Percentiles rank a stretch among this genome's conserved stretches.
Evolutionary conservation across 2,113 vertebrate species (phyloP).

Genomic region (Halichoeres trimaculatus): DNA sequence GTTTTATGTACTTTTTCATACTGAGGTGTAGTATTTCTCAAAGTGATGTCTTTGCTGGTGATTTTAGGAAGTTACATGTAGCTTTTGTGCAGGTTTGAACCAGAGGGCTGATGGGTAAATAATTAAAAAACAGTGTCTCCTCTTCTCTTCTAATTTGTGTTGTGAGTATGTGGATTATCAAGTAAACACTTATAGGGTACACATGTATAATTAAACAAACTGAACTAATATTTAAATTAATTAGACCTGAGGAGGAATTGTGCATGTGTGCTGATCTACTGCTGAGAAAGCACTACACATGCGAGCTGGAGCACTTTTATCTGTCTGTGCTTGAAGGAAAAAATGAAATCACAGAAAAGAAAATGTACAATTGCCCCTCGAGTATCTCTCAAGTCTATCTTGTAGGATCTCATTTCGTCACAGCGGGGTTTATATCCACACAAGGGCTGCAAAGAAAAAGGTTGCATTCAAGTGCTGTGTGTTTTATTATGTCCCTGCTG

Average conservation of each 20-base stretch:
- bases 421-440: conserved; percentile 1
- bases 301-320: background rate
- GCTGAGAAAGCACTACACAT: conserved; percentile 2
- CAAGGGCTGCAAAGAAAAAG: conserved; percentile 3
- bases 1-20: too few relatives aligned
- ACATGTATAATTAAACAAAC: background rate
- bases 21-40: too few relatives aligned
- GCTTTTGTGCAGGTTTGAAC: too few relatives aligned
- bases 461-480: conserved; percentile 20
- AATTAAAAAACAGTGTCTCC: too few relatives aligned
- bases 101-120: too few relatives aligned
- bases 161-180: background rate
- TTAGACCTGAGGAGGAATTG: background rate
- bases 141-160: background rate
- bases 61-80: too few relatives aligned
- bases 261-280: background rate
- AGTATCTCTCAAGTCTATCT: conserved; percentile 23
- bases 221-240: conserved; percentile 8
- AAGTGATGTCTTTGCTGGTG: too few relatives aligned
- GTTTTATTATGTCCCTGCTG: conserved; percentile 17
- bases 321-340: conserved; percentile 26
- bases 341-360: conserved; percentile 3
- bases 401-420: conserved; percentile 41
- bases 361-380: conserved; percentile 27
- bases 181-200: background rate